Evolutionary conservation across 2,113 vertebrate species (phyloP).

Genomic region (Etheostoma spectabile): DNA sequence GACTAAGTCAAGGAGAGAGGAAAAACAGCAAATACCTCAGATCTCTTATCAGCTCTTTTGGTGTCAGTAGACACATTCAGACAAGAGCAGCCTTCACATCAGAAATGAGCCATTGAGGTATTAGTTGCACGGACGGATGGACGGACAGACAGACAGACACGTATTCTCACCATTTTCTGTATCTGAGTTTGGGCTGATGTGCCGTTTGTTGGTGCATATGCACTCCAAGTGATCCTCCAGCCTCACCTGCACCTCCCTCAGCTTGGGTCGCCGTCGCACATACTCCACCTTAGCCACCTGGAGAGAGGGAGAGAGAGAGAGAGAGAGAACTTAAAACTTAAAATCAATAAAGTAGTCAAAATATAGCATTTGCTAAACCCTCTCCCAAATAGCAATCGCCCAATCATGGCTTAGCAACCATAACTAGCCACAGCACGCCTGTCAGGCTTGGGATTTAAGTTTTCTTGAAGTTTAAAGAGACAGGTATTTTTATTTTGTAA

Average conservation of each 20-base stretch:
- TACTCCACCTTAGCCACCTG: conserved; percentile 99
- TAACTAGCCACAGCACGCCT: not conserved
- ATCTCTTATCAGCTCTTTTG: conserved; percentile 62
- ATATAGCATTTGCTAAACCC: no score
- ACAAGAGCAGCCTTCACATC: conserved; percentile 46
- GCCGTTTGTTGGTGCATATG: conserved; percentile 87
- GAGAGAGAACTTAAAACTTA: no score
- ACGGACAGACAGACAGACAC: conserved; percentile 11
- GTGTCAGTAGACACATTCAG: conserved; percentile 54
- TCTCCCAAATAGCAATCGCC: no score
- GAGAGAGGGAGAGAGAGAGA: not conserved
- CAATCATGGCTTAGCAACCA: no score
- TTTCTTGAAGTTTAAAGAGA: not conserved
- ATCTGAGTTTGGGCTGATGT: conserved; percentile 87
- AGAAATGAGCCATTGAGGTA: not conserved
- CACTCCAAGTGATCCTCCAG: conserved; percentile 98
- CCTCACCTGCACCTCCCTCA: conserved; percentile 95
- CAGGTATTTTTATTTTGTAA: not conserved
- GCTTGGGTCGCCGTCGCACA: conserved; percentile 92
- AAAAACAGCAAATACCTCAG: conserved; percentile 67
- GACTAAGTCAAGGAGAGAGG: conserved; percentile 38
- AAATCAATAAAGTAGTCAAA: no score
- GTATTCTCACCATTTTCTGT: conserved; percentile 88
- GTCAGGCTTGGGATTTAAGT: not conserved
- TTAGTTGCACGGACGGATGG: no score